Evolutionary conservation across 2,888 invertebrate genomes (phyloP), one percentile per base, ranked within the genome.

Genomic region (Cephus sareptanus): DNA sequence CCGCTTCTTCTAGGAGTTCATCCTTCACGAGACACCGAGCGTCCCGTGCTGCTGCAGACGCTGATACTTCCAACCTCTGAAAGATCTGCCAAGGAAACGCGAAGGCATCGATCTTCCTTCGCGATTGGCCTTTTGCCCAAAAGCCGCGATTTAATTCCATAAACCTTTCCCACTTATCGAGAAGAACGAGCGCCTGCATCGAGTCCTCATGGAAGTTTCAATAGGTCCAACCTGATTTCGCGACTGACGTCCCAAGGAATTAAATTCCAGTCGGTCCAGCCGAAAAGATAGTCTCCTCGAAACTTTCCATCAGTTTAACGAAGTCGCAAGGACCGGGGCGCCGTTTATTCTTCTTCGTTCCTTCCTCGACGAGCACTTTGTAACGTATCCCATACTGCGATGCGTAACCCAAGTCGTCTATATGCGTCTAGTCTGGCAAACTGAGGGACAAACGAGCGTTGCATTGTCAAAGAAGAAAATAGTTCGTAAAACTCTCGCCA

Each of bases 91-190:
- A 56, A 56, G 23, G 9, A 56, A 56, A 56, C 23, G 23, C 23
- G 23, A 56, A 56, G 34, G 31, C 40, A 77, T 74, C 77, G 74
- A 77, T 74, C 35, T n/a, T 34, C 34, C 69, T 75, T 71, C 13
- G 76, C 23, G 31, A 40, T 15, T 31, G 33, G 75, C 56, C 12
- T 23, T 35, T 13, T 33, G 76, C 71, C 70, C 70, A 37, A 76
- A 23, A 56, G 56, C 23, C 9, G 56, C 56, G 56, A 56, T 56
- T 56, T 56, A 56, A 56, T 56, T 56, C 23, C 56, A 56, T 23
- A 56, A 56, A 56, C 9, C 23, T 56, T 23, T 56, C 23, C 56
- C 56, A 56, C 56, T 56, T 56, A 56, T 56, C 56, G 56, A 56
- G 56, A 56, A 56, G 9, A 9, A 56, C 9, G 56, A 56, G 23